A percentile compares a stretch with the other conserved stretches of the same genome.
These are phyloP conservation scores for Conistra vaccinii DNA, from an alignment of 2,888 invertebrate species.

Conservation along the genomic window DNA sequence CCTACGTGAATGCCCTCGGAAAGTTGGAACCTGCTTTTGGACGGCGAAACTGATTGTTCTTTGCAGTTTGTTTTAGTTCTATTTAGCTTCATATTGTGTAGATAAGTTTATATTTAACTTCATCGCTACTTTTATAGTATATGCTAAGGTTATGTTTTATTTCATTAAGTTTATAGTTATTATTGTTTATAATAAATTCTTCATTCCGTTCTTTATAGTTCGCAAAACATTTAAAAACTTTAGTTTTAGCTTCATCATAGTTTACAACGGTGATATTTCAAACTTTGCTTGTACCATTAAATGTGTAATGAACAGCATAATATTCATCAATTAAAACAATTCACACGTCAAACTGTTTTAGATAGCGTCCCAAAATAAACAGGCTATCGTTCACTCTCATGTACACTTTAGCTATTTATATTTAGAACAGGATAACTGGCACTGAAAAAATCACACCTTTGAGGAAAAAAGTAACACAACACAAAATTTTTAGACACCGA, in stretches of 20 bases:
- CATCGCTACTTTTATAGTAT: background rate
- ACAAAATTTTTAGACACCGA: constrained; percentile 30
- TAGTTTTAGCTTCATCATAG: constrained; percentile 40
- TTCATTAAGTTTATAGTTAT: background rate
- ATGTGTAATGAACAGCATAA: constrained; percentile 18
- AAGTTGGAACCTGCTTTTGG: background rate
- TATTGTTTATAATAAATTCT: constrained; percentile 1
- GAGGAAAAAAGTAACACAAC: background rate
- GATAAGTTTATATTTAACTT: constrained; percentile 8
- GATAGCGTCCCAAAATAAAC: constrained; percentile 14
- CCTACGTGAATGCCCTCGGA: background rate
- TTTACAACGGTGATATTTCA: background rate
- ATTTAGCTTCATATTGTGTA: constrained; percentile 5
- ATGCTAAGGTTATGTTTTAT: background rate
- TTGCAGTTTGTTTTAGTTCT: background rate
- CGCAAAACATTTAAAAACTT: constrained; percentile 31
- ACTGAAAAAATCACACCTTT: constrained; percentile 20
- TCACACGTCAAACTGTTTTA: constrained; percentile 3
- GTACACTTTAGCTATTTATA: constrained; percentile 16
- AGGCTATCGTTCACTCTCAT: constrained; percentile 1
- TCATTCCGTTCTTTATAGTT: background rate
- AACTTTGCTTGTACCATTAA: background rate
- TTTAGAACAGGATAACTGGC: constrained; percentile 20
- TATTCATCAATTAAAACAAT: constrained; percentile 25
- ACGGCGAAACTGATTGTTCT: background rate